phyloP scores from a whole-genome alignment of 1,140 invertebrate species.

The Drosophila seguyi region DNA sequence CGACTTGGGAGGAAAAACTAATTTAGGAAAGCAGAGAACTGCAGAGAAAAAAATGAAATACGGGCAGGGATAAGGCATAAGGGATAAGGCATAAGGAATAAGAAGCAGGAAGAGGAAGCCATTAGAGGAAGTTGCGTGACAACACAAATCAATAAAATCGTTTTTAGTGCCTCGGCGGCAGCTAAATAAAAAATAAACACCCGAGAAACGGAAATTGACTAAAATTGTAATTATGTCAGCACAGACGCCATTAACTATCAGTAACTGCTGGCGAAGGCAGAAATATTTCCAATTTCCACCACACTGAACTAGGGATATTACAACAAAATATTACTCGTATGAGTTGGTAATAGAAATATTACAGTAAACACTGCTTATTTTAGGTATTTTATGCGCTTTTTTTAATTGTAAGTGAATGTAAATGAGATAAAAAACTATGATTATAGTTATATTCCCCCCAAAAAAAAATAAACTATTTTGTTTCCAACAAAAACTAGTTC shows the following conservation, averaged over 20 bases:
- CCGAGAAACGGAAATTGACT: slow-evolving; percentile 69
- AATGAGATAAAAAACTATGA: neutral
- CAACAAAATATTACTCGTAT: neutral
- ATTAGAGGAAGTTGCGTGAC: slow-evolving; percentile 75
- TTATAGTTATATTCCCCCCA: neutral
- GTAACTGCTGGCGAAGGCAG: slow-evolving; percentile 14
- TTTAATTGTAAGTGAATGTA: neutral
- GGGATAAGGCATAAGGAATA: neutral
- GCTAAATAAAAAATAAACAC: slow-evolving; percentile 59
- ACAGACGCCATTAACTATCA: slow-evolving; percentile 60
- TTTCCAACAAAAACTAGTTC: too few relatives aligned
- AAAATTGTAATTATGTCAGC: slow-evolving; percentile 85
- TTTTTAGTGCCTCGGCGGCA: slow-evolving; percentile 54
- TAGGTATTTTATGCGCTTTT: neutral
- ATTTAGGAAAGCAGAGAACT: slow-evolving; percentile 22
- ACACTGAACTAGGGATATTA: neutral
- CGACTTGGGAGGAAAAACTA: slow-evolving; percentile 24
- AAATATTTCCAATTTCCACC: neutral
- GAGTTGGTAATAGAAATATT: too few relatives aligned
- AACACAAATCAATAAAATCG: slow-evolving; percentile 76
- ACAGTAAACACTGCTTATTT: neutral
- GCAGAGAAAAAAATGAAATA: neutral
- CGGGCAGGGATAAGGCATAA: neutral
- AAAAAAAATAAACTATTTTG: neutral
- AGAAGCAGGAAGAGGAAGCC: slow-evolving; percentile 8